Conservation (phyloP, 2,113 vertebrate genomes). For the Periophthalmodon schlosseri region DNA sequence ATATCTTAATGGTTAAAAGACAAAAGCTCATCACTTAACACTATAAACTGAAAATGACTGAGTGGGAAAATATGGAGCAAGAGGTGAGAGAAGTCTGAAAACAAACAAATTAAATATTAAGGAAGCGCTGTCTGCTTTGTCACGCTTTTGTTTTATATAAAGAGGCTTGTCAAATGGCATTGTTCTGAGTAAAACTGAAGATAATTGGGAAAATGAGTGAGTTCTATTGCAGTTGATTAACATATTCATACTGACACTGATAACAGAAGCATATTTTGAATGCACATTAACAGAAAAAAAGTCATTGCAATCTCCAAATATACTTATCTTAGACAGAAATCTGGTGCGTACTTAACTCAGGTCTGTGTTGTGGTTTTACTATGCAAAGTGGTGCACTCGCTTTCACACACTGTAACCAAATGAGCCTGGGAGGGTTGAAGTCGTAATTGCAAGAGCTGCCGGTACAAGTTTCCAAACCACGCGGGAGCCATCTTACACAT, state of each 20-base stretch:
- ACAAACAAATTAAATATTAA: constrained; percentile 8
- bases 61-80: background rate
- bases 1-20: constrained; percentile 6
- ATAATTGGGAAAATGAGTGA: constrained; percentile 10
- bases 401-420: constrained; percentile 41
- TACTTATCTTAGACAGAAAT: constrained; percentile 26
- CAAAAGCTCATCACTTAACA: constrained; percentile 7
- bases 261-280: constrained; percentile 15
- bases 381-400: constrained; percentile 46
- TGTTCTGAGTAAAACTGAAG: constrained; percentile 2
- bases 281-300: background rate
- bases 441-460: constrained; percentile 64
- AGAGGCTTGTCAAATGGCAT: background rate
- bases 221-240: constrained; percentile 23
- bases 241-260: constrained; percentile 12
- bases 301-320: constrained; percentile 3
- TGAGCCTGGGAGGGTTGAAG: constrained; percentile 57
- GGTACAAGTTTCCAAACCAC: constrained; percentile 47
- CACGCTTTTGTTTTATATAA: background rate
- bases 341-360: constrained; percentile 10
- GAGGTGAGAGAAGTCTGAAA: background rate
- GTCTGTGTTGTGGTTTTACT: constrained; percentile 21
- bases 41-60: constrained; percentile 9
- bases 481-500: constrained; percentile 32
- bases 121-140: background rate